Conservation (phyloP, 1,140 invertebrate species). For the Leucophenga varia region DNA sequence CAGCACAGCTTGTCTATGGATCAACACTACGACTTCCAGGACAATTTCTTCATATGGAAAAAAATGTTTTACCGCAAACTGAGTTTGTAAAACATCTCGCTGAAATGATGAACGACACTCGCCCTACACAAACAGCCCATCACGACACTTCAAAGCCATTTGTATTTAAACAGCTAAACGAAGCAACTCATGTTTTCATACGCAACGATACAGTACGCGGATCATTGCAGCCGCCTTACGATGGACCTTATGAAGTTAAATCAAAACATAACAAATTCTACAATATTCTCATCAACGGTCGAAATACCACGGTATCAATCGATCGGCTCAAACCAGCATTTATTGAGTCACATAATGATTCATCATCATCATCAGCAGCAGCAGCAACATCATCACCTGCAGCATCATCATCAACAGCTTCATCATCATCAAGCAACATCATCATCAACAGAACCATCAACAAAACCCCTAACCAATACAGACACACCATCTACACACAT, state of each 20-base stretch:
- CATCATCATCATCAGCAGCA: background rate
- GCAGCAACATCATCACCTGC: background rate
- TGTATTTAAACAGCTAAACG: constrained; percentile 28
- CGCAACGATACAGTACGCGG: constrained; percentile 38
- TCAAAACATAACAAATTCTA: constrained; percentile 35
- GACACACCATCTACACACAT: no score
- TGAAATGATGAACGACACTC: constrained; percentile 14
- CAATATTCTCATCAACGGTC: constrained; percentile 31
- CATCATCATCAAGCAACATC: background rate
- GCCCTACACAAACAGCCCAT: constrained; percentile 18
- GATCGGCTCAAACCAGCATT: constrained; percentile 55
- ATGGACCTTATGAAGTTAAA: constrained; percentile 48
- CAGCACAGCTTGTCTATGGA: constrained; percentile 37
- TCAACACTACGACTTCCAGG: constrained; percentile 37
- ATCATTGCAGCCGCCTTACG: constrained; percentile 51
- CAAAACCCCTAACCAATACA: no score
- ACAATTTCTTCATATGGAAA: constrained; percentile 34
- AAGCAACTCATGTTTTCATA: constrained; percentile 41
- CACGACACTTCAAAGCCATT: constrained; percentile 26
- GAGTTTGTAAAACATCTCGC: constrained; percentile 23
- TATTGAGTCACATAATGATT: background rate
- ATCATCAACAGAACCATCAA: no score
- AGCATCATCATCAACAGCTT: background rate
- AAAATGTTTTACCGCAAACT: background rate
- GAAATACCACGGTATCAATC: constrained; percentile 33